These are phyloP conservation scores for Zaprionus vittiger DNA, from an alignment of 1,140 invertebrate genomes.

Conservation along the genomic window DNA sequence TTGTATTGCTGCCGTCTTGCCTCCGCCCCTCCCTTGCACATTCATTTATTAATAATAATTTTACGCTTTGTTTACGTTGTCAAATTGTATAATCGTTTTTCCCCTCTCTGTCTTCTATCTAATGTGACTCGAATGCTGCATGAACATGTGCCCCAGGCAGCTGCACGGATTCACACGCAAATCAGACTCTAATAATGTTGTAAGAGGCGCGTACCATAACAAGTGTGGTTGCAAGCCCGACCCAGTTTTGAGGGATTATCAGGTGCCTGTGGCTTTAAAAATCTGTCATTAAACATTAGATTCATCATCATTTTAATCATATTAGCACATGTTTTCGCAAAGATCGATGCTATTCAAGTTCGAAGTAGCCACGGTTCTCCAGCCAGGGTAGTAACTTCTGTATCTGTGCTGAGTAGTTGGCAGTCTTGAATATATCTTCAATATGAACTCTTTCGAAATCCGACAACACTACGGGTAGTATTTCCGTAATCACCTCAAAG, in stretches of 20 bases:
- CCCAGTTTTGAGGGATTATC: conserved; percentile 52
- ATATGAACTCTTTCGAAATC: conserved; percentile 29
- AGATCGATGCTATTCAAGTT: conserved; percentile 31
- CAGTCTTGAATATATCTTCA: conserved; percentile 48
- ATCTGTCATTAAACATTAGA: not conserved
- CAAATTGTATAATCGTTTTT: conserved; percentile 64
- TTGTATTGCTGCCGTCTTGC: conserved; percentile 28
- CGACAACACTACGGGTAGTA: conserved; percentile 52
- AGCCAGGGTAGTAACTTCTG: conserved; percentile 63
- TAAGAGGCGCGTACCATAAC: conserved; percentile 19
- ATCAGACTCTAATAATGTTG: conserved; percentile 41
- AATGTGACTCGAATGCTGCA: conserved; percentile 60
- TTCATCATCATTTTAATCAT: conserved; percentile 11
- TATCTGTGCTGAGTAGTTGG: conserved; percentile 39
- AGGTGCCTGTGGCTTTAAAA: conserved; percentile 52
- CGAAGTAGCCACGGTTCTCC: conserved; percentile 67
- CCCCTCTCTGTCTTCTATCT: conserved; percentile 18
- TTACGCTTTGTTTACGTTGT: conserved; percentile 80
- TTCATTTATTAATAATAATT: conserved; percentile 83
- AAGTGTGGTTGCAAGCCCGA: conserved; percentile 49
- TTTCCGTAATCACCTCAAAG: conserved; percentile 53
- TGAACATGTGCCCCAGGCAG: conserved; percentile 58
- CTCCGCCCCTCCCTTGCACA: conserved; percentile 21
- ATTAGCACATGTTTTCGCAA: not conserved
- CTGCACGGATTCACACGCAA: conserved; percentile 65